Evolutionary conservation across 2,113 vertebrate species (phyloP), one percentile per base, ranked within the genome.

Genomic region (Stegostoma tigrinum): DNA sequence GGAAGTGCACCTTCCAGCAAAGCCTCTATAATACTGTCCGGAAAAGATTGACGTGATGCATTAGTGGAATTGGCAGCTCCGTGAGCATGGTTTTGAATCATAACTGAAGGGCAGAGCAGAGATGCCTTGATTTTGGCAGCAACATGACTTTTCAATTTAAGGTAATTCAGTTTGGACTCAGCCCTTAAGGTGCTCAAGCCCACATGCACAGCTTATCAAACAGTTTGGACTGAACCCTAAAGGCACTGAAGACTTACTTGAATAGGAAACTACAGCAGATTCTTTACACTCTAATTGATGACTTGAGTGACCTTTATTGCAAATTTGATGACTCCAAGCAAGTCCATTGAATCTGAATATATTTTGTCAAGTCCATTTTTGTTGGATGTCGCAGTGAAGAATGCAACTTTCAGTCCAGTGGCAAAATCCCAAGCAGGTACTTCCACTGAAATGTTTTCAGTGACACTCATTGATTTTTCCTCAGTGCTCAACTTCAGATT

Each of bases 61-160:
- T 48, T 72, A 95, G 38, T 27, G 38, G 67, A 95, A 72, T 95
- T 95, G 93, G 12, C 64, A 95, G 24, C 30, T 30, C 23, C 30
- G 23, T n/a, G 67, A 70, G 93, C 38, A 14, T 30, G 42, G 23
- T 68, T 95, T 67, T 72, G 67, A 70, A n/a, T 95, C 42, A 72
- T 67, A 95, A 72, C 38, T 23, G 5, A 24, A 61, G 66, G 52
- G 21, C 19, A 72, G 91, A 24, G 21, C 64, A 42, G 93, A 48
- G 42, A 2, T 72, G 21, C 70, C 42, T 21, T 48, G 93, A 48
- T 67, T 30, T 48, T 48, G 38, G 23, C 66, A 30, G 66, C 93
- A 72, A 95, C 93, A 48, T 95, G 68, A 95, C 67, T 48, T 95
- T 72, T 72, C 93, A 95, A 68, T 95, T 48, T 45, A 95, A 95